Conservation (phyloP, 2,113 vertebrate genomes). For the Oreochromis tanganicae region DNA sequence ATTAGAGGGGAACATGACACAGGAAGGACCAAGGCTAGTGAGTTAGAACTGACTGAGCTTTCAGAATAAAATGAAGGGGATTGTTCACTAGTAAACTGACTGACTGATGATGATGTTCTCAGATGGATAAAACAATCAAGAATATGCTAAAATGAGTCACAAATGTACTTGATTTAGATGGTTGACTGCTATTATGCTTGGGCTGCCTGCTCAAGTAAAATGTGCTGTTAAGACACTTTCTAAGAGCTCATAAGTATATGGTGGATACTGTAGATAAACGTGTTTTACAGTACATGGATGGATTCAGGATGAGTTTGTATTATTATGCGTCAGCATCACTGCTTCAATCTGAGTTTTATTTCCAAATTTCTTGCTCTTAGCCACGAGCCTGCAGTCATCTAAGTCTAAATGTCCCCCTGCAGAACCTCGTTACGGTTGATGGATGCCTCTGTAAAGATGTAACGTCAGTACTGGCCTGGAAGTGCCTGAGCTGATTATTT, state of each 20-base stretch:
- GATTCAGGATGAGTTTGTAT: not conserved
- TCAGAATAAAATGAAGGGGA: not conserved
- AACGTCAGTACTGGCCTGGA: not conserved
- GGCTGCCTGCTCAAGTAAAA: not conserved
- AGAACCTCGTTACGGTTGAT: not conserved
- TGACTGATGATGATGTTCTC: not conserved
- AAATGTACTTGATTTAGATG: not conserved
- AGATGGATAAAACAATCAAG: not conserved
- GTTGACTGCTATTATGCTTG: not conserved
- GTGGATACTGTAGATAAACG: not conserved
- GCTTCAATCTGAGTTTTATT: not conserved
- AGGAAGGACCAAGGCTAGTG: not conserved
- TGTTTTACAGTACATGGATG: not conserved
- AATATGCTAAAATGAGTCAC: not conserved
- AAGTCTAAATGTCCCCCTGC: not conserved
- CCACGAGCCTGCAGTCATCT: not conserved
- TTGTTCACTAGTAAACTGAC: not conserved
- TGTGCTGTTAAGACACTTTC: not conserved
- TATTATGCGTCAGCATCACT: not conserved
- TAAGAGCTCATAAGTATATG: not conserved
- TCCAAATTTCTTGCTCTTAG: not conserved
- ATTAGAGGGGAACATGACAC: not conserved
- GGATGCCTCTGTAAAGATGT: not conserved
- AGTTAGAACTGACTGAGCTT: not conserved
- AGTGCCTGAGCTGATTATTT: not conserved